These are phyloP conservation scores for Macrotrachela quadricornifera DNA, from an alignment of 1,140 invertebrate species.

Conservation along the genomic window DNA sequence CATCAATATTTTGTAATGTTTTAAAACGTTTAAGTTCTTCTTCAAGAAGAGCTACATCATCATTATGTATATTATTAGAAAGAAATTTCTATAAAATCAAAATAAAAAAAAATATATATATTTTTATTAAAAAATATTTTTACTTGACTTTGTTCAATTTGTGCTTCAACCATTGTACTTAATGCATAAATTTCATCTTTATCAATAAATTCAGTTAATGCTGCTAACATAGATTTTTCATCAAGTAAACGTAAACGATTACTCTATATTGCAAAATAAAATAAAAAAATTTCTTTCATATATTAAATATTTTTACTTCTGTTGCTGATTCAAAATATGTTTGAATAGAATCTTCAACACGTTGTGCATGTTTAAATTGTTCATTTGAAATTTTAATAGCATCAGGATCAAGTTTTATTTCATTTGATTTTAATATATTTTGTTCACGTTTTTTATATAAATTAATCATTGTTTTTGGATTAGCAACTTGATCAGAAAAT, in stretches of 20 bases:
- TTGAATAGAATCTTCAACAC: slow-evolving; percentile 2
- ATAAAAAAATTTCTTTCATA: no score
- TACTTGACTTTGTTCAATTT: slow-evolving; percentile 4
- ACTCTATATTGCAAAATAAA: not conserved
- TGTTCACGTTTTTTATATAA: slow-evolving; percentile 7
- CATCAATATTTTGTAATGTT: slow-evolving; percentile 4
- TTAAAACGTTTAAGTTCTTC: slow-evolving; percentile 2
- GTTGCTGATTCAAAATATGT: slow-evolving; percentile 7
- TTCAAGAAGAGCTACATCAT: not conserved
- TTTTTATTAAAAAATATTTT: not conserved
- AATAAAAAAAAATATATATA: not conserved
- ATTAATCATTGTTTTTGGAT: slow-evolving; percentile 34
- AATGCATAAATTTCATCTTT: slow-evolving; percentile 9
- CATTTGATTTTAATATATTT: not conserved
- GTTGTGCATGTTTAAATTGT: slow-evolving; percentile 3
- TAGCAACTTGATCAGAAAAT: slow-evolving; percentile 37
- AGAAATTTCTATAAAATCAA: not conserved
- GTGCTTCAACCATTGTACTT: slow-evolving; percentile 1
- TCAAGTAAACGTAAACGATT: slow-evolving; percentile 1
- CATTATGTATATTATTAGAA: not conserved
- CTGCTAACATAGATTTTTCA: slow-evolving; percentile 1
- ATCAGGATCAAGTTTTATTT: not conserved
- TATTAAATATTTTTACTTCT: no score
- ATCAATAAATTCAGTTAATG: slow-evolving; percentile 6
- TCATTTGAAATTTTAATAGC: not conserved